Conservation (phyloP, 2,797 vertebrate genomes). For the Enteromius unitaeniatus region DNA sequence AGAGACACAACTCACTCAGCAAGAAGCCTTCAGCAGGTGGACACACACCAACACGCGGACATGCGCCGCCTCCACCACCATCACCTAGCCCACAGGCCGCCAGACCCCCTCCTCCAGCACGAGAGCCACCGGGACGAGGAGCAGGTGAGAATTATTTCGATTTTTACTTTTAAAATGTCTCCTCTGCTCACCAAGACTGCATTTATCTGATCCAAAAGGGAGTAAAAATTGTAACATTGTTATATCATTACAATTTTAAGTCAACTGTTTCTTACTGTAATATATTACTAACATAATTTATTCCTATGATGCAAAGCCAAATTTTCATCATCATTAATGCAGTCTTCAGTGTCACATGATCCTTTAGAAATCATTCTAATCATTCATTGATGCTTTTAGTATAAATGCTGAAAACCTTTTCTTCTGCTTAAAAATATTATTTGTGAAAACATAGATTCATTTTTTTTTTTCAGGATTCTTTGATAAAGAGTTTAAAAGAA, state of each 20-base stretch:
- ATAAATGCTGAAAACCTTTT: neutral
- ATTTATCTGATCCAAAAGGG: neutral
- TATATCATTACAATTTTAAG: neutral
- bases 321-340: neutral
- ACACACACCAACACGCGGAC: constrained; percentile 78
- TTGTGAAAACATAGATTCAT: neutral
- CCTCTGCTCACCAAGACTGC: neutral
- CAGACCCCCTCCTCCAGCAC: constrained; percentile 84
- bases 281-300: neutral
- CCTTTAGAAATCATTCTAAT: neutral
- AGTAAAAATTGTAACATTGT: neutral
- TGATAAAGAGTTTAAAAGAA: neutral
- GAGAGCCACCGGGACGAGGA: constrained; percentile 84
- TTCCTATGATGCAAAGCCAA: neutral
- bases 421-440: neutral
- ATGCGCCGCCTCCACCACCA: constrained; percentile 82
- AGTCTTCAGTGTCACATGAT: neutral
- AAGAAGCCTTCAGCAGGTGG: constrained; percentile 80
- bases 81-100: constrained; percentile 80
- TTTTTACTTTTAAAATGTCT: neutral
- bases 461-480: neutral
- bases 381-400: neutral
- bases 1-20: constrained; percentile 92
- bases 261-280: neutral
- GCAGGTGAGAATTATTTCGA: constrained; percentile 79